Conservation (phyloP, 2,888 invertebrate genomes). For the Acheta domesticus region DNA sequence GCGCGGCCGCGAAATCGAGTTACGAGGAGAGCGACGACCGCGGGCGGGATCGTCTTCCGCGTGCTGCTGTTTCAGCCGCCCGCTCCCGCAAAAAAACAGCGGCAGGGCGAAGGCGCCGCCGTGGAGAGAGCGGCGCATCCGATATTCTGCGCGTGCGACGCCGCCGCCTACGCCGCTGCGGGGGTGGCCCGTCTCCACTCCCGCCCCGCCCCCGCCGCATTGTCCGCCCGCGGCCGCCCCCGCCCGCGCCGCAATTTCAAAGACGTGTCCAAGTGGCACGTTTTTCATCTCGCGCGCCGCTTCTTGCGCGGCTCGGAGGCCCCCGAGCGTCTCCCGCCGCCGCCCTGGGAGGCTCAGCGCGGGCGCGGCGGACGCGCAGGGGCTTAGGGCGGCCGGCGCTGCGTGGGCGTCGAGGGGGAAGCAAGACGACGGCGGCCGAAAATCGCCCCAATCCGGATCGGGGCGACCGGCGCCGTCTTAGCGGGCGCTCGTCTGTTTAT, state of each 20-base stretch:
- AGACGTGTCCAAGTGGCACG: slow-evolving; percentile 10
- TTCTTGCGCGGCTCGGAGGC: not conserved
- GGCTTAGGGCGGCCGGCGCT: not conserved
- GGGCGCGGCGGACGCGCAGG: not conserved
- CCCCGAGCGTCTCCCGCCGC: not conserved
- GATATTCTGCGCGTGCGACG: not conserved
- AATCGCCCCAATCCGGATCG: too few relatives aligned
- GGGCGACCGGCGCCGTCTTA: too few relatives aligned
- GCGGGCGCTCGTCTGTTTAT: too few relatives aligned
- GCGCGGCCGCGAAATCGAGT: too few relatives aligned
- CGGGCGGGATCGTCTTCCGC: not conserved
- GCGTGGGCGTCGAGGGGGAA: not conserved
- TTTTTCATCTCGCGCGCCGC: not conserved
- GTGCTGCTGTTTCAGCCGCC: too few relatives aligned
- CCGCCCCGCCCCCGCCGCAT: not conserved
- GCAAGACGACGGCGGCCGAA: too few relatives aligned
- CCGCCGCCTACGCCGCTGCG: not conserved
- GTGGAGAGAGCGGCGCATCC: slow-evolving; percentile 11
- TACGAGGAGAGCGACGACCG: not conserved
- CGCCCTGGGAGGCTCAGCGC: not conserved
- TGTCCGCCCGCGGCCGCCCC: not conserved
- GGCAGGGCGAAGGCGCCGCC: too few relatives aligned
- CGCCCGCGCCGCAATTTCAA: not conserved
- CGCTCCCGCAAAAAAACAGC: too few relatives aligned
- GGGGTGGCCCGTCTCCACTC: not conserved